Evolutionary conservation across 2,113 vertebrate species (phyloP).

Genomic region (Datnioides undecimradiatus): DNA sequence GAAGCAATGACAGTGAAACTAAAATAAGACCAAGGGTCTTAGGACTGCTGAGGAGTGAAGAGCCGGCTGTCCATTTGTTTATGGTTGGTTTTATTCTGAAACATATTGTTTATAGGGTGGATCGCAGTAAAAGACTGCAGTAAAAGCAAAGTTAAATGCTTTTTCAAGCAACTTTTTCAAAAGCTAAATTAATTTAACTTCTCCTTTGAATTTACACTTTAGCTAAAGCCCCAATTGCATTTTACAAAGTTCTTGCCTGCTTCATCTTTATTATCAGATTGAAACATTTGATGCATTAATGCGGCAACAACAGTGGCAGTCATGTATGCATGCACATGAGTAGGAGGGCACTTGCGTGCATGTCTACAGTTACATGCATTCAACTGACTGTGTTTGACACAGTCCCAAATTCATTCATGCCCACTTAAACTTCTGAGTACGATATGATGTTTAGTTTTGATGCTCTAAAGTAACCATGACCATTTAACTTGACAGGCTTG

Average conservation of each 20-base stretch:
- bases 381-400: constrained; percentile 6
- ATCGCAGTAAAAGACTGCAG: background rate
- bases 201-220: background rate
- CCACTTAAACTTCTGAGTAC: constrained; percentile 43
- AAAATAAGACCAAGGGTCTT: constrained; percentile 59
- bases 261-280: background rate
- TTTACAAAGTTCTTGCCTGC: background rate
- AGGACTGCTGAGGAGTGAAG: constrained; percentile 10
- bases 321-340: constrained; percentile 8
- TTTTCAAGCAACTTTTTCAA: too few relatives aligned
- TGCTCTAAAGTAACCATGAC: constrained; percentile 52
- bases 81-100: constrained; percentile 4
- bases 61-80: constrained; percentile 17
- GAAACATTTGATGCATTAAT: background rate
- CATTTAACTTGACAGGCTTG: constrained; percentile 42
- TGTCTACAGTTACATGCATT: constrained; percentile 8
- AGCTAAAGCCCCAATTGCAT: background rate
- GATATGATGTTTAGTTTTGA: constrained; percentile 33
- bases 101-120: background rate
- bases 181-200: too few relatives aligned
- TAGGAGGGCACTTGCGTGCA: background rate
- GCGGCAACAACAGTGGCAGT: background rate
- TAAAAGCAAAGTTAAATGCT: too few relatives aligned
- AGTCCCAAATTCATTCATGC: constrained; percentile 20
- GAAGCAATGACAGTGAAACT: constrained; percentile 50